Percentiles rank a stretch among this genome's conserved stretches.
Conservation (phyloP, 2,888 invertebrate genomes). For the Trissoscelio sp. region DNA sequence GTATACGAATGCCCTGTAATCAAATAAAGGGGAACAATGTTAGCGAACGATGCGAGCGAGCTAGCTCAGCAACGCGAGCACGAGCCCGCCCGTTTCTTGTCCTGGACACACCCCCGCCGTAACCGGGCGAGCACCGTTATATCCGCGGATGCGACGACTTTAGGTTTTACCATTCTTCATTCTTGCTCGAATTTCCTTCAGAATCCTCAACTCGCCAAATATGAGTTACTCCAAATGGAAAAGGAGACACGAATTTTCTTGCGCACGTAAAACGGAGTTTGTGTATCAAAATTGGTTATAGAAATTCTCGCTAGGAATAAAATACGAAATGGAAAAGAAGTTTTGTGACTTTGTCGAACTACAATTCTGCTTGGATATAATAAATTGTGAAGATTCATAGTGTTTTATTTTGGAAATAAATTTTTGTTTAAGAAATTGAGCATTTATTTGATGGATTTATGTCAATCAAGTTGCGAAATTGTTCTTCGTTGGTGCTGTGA, state of each 20-base stretch:
- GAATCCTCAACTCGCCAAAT: constrained; percentile 56
- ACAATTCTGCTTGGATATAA: background rate
- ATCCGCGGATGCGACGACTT: constrained; percentile 67
- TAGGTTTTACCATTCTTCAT: constrained; percentile 57
- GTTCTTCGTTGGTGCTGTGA: background rate
- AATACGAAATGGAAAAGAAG: background rate
- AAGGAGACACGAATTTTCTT: constrained; percentile 39
- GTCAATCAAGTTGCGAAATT: constrained; percentile 58
- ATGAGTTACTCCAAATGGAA: constrained; percentile 58
- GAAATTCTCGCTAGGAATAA: background rate
- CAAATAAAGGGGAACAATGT: constrained; percentile 83
- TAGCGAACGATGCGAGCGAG: constrained; percentile 80
- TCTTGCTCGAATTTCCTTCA: constrained; percentile 55
- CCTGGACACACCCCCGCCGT: constrained; percentile 83
- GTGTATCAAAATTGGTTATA: constrained; percentile 27
- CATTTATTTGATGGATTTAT: constrained; percentile 22
- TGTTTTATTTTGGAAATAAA: constrained; percentile 2
- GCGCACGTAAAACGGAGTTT: constrained; percentile 9
- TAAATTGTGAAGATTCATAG: too few relatives aligned
- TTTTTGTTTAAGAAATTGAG: constrained; percentile 4
- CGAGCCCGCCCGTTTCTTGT: constrained; percentile 83
- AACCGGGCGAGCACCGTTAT: constrained; percentile 74
- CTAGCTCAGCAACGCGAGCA: constrained; percentile 80
- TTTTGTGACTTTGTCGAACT: too few relatives aligned
- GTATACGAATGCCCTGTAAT: constrained; percentile 83